Evolutionary conservation across 2,888 invertebrate genomes (phyloP), one percentile per base, ranked within the genome.

Genomic region (Hedya salicella): DNA sequence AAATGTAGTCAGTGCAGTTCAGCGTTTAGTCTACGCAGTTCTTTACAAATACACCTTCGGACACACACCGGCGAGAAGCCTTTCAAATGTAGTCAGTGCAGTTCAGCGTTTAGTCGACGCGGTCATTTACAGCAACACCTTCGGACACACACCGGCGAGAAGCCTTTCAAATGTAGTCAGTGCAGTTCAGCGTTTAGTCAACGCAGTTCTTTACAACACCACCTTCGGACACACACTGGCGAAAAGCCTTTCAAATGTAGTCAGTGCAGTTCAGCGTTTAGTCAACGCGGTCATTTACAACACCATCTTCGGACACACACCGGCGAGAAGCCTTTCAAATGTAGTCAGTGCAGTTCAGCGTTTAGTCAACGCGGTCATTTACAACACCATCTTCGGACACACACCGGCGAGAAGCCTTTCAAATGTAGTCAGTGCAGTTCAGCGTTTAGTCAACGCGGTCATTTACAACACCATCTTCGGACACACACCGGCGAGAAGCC

Each of bases 71-170:
- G 54, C 4, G 54, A 56, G 0, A 42, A 30, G 14, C 54, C 42
- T 2, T 56, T 16, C 25, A 56, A 53, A 39, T 53, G 52, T 53
- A 17, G 1, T 8, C 42, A 56, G 54, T 56, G 54, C 25, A 30
- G 14, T 8, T 25, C 42, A 3, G 42, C 42, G 9, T 56, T 56
- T 56, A 6, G 3, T 6, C 0, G 0, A 14, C 25, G 25, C 6
- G 2, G 42, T 42, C 0, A 2, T 42, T 56, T 56, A 56, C 14
- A 16, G 25, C 13, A 4, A 13, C 49, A 46, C 17, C 46, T 13
- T 14, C 17, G 19, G 9, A 46, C 19, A 46, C 46, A 46, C 46
- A 19, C 46, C 13, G 46, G 46, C 6, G 21, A 1, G 13, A 19
- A 13, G 8, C n/a, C 21, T 14, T 50, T 30, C 30, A 50, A 50